Percentiles rank a stretch among this genome's conserved stretches.
phyloP scores from a whole-genome alignment of 2,888 invertebrate genomes.

The Sinhomidia bicolor region DNA sequence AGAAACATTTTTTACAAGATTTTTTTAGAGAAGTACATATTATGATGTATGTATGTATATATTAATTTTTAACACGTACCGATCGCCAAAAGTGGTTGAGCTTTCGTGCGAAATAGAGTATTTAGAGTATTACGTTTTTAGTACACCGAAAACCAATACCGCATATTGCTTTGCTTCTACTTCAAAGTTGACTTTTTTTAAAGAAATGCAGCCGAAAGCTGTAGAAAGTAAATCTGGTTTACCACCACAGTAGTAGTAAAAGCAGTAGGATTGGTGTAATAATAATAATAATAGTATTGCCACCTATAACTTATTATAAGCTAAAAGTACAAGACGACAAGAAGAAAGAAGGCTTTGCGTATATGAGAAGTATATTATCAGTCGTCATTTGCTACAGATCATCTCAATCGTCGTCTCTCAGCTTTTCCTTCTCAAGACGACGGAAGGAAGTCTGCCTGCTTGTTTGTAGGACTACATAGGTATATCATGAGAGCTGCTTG shows the following conservation, averaged over 20 bases:
- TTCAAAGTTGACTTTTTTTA: neutral
- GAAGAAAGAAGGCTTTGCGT: neutral
- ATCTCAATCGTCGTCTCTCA: constrained; percentile 42
- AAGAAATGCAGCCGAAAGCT: neutral
- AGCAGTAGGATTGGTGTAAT: neutral
- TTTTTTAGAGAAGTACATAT: neutral
- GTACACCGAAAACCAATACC: no score
- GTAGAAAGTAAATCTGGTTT: neutral
- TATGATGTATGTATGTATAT: no score
- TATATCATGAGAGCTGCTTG: neutral
- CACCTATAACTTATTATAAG: neutral
- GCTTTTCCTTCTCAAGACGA: constrained; percentile 9
- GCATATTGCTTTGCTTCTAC: neutral
- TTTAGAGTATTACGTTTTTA: neutral
- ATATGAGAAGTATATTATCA: no score
- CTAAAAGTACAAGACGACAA: neutral
- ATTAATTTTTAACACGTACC: neutral
- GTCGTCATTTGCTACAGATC: constrained; percentile 31
- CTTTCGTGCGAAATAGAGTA: neutral
- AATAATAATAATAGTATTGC: neutral
- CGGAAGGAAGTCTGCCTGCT: constrained; percentile 17
- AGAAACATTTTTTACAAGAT: neutral
- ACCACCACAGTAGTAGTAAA: neutral
- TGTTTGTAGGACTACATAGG: no score
- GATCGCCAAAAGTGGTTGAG: neutral